A percentile compares a stretch with the other conserved stretches of the same genome.
Conservation (phyloP, 1,140 invertebrate species). For the Neodiprion lecontei region DNA sequence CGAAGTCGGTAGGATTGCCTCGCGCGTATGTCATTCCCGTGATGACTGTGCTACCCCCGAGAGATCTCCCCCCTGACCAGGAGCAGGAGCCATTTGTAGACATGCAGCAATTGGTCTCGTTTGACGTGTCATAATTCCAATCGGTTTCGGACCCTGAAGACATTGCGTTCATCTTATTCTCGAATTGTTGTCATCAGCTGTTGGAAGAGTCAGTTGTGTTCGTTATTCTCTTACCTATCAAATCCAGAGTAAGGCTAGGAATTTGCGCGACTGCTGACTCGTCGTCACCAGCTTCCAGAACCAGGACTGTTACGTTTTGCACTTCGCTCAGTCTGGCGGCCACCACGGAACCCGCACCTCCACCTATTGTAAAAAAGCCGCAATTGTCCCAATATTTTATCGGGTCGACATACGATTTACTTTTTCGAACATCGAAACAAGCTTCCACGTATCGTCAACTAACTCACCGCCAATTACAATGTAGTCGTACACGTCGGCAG, state of each 20-base stretch:
- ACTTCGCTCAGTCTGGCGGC: conserved; percentile 73
- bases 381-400: no score
- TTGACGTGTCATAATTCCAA: conserved; percentile 85
- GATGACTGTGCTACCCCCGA: conserved; percentile 77
- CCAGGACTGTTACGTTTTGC: conserved; percentile 58
- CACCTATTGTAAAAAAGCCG: conserved; percentile 49
- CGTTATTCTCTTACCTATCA: conserved; percentile 35
- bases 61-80: conserved; percentile 84
- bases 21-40: conserved; percentile 85
- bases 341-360: conserved; percentile 72
- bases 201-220: no score
- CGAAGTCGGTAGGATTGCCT: conserved; percentile 77
- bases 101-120: conserved; percentile 82
- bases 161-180: conserved; percentile 40
- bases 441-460: conserved; percentile 54
- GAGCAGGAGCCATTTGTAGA: conserved; percentile 75
- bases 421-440: conserved; percentile 6
- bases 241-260: conserved; percentile 68
- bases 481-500: conserved; percentile 69
- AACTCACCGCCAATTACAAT: conserved; percentile 74
- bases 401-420: neutral
- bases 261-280: conserved; percentile 82
- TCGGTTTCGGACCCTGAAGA: conserved; percentile 73
- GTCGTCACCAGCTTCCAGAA: conserved; percentile 72
- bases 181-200: neutral